Percentiles rank a stretch among this genome's conserved stretches.
Conservation (phyloP, 92 coral and sea anemone species). For the Bergia sp. region DNA sequence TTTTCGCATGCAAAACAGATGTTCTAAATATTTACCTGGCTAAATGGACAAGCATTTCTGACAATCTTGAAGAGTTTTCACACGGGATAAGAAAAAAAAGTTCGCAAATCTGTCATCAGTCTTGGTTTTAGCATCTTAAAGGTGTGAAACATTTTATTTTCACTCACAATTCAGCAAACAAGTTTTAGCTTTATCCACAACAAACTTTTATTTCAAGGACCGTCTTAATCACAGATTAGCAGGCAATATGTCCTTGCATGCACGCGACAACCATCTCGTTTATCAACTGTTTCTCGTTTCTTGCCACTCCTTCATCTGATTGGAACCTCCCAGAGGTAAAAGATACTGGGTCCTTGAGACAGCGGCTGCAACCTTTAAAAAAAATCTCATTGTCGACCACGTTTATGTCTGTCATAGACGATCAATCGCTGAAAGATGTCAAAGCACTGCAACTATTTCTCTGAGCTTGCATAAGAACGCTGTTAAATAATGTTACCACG, state of each 20-base stretch:
- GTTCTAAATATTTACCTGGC: neutral
- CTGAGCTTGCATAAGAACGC: neutral
- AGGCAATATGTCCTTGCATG: neutral
- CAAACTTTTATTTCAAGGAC: neutral
- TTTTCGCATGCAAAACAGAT: neutral
- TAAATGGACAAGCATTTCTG: neutral
- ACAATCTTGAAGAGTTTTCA: neutral
- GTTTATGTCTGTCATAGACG: neutral
- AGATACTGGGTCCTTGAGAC: neutral
- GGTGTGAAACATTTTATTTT: neutral
- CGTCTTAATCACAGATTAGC: constrained; percentile 17
- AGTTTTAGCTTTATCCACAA: neutral
- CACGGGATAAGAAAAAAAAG: neutral
- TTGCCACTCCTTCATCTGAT: neutral
- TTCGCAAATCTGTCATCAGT: constrained; percentile 2
- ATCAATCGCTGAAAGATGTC: neutral
- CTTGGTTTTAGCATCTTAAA: neutral
- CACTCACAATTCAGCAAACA: neutral
- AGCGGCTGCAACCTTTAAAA: neutral
- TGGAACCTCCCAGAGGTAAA: neutral
- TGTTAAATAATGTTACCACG: neutral
- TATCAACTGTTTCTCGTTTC: neutral
- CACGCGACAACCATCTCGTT: neutral
- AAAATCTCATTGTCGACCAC: neutral
- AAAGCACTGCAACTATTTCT: neutral